Conservation (phyloP, 1,140 invertebrate genomes). For the Panulirus ornatus region DNA sequence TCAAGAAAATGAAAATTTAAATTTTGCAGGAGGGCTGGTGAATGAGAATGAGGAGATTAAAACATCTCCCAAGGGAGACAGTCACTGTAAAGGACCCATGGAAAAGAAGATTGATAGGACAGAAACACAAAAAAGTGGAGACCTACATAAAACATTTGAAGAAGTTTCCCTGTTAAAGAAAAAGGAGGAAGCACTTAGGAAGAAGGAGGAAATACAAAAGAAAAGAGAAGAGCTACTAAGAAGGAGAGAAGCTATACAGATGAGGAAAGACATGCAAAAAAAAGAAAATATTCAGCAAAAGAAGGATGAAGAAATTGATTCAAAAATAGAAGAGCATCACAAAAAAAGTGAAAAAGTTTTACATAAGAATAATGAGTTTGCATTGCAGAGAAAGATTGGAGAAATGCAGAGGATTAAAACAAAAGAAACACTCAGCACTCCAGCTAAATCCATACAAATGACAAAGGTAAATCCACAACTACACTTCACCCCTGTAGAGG, state of each 20-base stretch:
- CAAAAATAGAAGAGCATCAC: background rate
- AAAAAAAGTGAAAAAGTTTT: background rate
- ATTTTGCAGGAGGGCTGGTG: background rate
- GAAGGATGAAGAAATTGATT: conserved; percentile 2
- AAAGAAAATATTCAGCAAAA: conserved; percentile 27
- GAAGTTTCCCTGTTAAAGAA: conserved; percentile 31
- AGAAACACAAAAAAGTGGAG: conserved; percentile 18
- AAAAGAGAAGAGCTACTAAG: conserved; percentile 52
- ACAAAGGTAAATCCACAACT: background rate
- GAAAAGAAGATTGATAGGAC: background rate
- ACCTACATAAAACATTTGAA: conserved; percentile 41
- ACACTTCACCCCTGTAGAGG: conserved; percentile 15
- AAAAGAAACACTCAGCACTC: background rate
- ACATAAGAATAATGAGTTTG: background rate
- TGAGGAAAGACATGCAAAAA: conserved; percentile 42
- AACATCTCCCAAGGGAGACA: background rate
- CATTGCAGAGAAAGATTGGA: background rate
- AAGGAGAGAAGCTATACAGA: conserved; percentile 51
- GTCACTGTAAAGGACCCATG: background rate
- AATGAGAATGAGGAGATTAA: conserved; percentile 5
- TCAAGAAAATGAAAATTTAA: background rate
- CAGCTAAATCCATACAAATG: background rate
- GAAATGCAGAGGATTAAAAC: background rate
- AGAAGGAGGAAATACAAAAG: conserved; percentile 45
- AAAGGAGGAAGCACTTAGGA: conserved; percentile 43